Conservation (phyloP, 2,888 invertebrate species). For the Sericinus montela region DNA sequence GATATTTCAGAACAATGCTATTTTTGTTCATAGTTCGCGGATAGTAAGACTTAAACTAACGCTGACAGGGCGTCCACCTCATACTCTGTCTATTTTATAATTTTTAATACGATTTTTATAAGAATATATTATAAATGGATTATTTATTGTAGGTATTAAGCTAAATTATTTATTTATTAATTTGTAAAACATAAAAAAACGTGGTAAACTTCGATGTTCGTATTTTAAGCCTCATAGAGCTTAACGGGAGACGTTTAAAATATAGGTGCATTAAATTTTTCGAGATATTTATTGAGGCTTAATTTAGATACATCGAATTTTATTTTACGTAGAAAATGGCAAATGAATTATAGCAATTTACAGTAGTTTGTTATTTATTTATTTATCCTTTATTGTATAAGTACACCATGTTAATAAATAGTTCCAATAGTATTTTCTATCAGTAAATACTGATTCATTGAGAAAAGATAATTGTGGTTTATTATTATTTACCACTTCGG, state of each 20-base stretch:
- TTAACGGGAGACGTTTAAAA: slow-evolving; percentile 65
- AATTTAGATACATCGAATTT: slow-evolving; percentile 30
- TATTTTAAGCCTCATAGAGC: slow-evolving; percentile 55
- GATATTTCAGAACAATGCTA: slow-evolving; percentile 64
- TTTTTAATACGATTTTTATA: slow-evolving; percentile 50
- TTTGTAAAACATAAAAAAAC: slow-evolving; percentile 29
- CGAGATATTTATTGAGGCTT: slow-evolving; percentile 62
- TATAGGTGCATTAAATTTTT: slow-evolving; percentile 67
- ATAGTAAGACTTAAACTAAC: slow-evolving; percentile 40
- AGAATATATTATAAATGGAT: slow-evolving; percentile 43
- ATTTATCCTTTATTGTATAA: no score
- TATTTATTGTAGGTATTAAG: slow-evolving; percentile 28
- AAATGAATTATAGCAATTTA: slow-evolving; percentile 12
- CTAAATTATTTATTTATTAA: slow-evolving; percentile 55
- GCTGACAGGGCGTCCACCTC: slow-evolving; percentile 34
- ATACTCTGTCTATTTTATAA: slow-evolving; percentile 43
- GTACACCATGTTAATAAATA: no score
- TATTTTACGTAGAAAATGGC: slow-evolving; percentile 6
- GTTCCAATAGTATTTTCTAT: no score
- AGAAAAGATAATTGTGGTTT: no score
- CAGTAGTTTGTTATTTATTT: not conserved
- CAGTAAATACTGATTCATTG: no score
- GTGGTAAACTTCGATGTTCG: slow-evolving; percentile 33
- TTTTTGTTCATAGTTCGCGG: slow-evolving; percentile 49
- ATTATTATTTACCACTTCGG: no score